Percentiles rank a stretch among this genome's conserved stretches.
Conservation (phyloP, 2,113 vertebrate genomes). For the Zingel zingel region DNA sequence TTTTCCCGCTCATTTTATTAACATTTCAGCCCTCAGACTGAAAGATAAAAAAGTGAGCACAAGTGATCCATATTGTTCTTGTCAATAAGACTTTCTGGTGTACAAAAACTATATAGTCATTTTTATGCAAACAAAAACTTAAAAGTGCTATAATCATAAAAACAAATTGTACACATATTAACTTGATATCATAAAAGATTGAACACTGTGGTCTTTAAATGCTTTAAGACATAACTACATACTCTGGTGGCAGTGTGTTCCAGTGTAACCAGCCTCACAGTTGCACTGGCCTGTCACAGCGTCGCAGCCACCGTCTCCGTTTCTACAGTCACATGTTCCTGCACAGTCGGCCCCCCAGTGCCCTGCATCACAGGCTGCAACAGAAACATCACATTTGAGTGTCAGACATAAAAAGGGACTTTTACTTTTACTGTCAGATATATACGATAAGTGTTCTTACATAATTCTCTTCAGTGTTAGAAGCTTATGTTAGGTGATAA, state of each 20-base stretch:
- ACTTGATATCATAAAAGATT: neutral
- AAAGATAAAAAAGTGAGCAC: neutral
- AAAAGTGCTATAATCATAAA: neutral
- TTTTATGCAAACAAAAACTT: neutral
- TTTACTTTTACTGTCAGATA: neutral
- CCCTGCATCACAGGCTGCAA: constrained; percentile 88
- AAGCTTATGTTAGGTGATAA: neutral
- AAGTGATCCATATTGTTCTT: neutral
- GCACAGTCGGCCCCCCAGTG: constrained; percentile 89
- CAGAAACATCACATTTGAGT: neutral
- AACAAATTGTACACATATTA: neutral
- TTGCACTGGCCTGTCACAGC: constrained; percentile 86
- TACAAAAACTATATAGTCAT: neutral
- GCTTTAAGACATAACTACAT: neutral
- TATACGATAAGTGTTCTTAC: neutral
- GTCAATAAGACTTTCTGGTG: neutral
- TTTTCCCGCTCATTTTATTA: neutral
- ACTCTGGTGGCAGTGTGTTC: constrained; percentile 87
- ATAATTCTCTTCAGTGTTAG: neutral
- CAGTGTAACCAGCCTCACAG: constrained; percentile 90
- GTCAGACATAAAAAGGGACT: neutral
- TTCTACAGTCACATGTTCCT: constrained; percentile 87
- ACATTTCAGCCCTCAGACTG: neutral
- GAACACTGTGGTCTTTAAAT: neutral
- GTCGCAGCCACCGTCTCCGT: constrained; percentile 87